Base-by-base conservation (phyloP, 1,140 invertebrate genomes). In the Dryas iulia region DNA sequence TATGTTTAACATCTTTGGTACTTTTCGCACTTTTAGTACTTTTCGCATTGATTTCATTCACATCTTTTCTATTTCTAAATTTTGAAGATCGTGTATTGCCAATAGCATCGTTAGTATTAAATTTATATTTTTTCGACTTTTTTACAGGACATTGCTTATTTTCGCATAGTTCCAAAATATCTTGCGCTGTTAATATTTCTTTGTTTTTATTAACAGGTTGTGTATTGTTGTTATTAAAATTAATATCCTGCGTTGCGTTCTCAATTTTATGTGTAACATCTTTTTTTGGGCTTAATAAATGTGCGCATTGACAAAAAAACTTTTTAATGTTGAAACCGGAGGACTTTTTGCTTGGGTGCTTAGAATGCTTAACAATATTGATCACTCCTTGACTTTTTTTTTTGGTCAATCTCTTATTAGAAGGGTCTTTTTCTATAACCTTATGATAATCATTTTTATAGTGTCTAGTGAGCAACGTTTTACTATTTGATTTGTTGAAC, bases 401-500 rank as follows among this genome's bases (percentile, higher is more conserved):
- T 24, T 25, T 60, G 11, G 66, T 66, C 57, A 69, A 59, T 33
- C 56, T 67, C 28, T 59, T 69, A 25, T 47, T 47, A 3, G 10
- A 7, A 47, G 39, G 7, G 8, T 4, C 30, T 10, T 18, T 47
- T 21, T 18, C 21, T 7, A 8, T 47, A 21, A 18, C 18, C 6
- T 47, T 21, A 21, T 47, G 6, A 52, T 53, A 11, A 31, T 62
- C 67, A 28, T 63, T 30, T 59, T 18, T 21, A 14, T 47, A 7
- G 0, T 77, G 25, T 28, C 25, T 5, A n/a, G 59, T n/a, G 33
- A 72, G 0, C 10, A 74, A 33, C 12, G 78, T 74, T 62, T 75
- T 72, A 52, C 76, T 80, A n/a, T 21, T 14, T 30, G 73, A 74
- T 60, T 72, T 76, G 62, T 78, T 73, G 61, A 76, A 81, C 62